Evolutionary conservation across 2,797 vertebrate species (phyloP), one percentile per base, ranked within the genome.

Genomic region (Etheostoma perlongum): DNA sequence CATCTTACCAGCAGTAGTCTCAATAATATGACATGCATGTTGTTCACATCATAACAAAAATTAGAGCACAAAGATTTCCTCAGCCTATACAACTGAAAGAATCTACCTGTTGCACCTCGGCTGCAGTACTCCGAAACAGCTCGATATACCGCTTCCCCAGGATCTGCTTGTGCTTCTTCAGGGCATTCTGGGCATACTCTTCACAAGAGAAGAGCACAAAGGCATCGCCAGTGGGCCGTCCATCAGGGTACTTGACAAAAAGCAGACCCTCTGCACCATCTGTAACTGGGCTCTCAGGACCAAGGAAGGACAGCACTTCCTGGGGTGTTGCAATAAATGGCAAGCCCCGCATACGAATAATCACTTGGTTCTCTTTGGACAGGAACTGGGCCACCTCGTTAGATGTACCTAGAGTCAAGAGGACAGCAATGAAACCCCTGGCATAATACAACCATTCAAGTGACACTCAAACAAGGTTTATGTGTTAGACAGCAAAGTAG

Each of bases 151-250:
- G 95, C 89, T 99, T 99, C 19, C 98, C 98, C 77, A 99, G 95
- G 89, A 98, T 97, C 93, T 98, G 97, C 90, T 98, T 99, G 93
- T 99, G 98, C 86, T 97, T 99, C 85, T 97, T 98, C 90, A 99
- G 94, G 52, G 98, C 96, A 44, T 97, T 97, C 92, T 98, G 98
- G 63, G 97, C 97, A 30, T 97, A 97, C 79, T 99, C 98, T 85
- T 99, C 98, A 83, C 97, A 99, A 67, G 97, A 96, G 88, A 99
- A 99, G 30, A 99, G 93, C 79, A 98, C 98, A 85, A 99, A 99
- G 5, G 98, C 98, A 8, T 99, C 98, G 9, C 98, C 98, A 0
- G 98, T 99, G 68, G 98, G 98, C 53, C 98, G 95, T 44, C 98
- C 98, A 0, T 99, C 98, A 0, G 98, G 97, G 83, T 99, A 98